Evolutionary conservation across 2,888 invertebrate genomes (phyloP).

Genomic region (Alloscopus bannaensis): DNA sequence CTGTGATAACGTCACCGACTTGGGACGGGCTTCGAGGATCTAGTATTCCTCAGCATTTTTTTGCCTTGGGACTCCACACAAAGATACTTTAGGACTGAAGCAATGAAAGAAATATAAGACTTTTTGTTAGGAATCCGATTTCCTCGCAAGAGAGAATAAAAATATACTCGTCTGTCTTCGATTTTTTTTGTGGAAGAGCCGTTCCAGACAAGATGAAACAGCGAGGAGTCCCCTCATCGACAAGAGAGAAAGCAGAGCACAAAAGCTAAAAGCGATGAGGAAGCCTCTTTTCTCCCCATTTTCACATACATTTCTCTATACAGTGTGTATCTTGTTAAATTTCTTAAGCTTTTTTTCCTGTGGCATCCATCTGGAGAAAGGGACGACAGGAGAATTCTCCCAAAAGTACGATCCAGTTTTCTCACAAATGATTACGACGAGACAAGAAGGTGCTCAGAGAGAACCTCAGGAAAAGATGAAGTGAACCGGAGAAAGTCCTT

Average conservation of each 20-base stretch:
- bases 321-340: neutral
- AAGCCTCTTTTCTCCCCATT: neutral
- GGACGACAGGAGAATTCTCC: conserved; percentile 16
- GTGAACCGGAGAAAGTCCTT: too few relatives aligned
- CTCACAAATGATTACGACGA: conserved; percentile 20
- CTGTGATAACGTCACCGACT: too few relatives aligned
- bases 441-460: neutral
- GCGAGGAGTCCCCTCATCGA: neutral
- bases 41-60: neutral
- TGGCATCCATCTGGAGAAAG: neutral
- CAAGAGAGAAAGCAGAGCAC: neutral
- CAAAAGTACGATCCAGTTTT: neutral
- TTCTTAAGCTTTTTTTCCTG: neutral
- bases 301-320: conserved; percentile 1
- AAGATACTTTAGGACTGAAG: too few relatives aligned
- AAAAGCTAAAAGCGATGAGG: conserved; percentile 4
- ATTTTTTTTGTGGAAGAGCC: neutral
- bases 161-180: neutral
- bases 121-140: conserved; percentile 26
- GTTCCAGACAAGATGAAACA: neutral
- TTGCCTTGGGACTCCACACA: neutral
- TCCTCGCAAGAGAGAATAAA: neutral
- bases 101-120: too few relatives aligned
- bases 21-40: too few relatives aligned
- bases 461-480: too few relatives aligned